Evolutionary conservation across 2,888 invertebrate genomes (phyloP).

Genomic region (Eudasyphora cyanicolor): DNA sequence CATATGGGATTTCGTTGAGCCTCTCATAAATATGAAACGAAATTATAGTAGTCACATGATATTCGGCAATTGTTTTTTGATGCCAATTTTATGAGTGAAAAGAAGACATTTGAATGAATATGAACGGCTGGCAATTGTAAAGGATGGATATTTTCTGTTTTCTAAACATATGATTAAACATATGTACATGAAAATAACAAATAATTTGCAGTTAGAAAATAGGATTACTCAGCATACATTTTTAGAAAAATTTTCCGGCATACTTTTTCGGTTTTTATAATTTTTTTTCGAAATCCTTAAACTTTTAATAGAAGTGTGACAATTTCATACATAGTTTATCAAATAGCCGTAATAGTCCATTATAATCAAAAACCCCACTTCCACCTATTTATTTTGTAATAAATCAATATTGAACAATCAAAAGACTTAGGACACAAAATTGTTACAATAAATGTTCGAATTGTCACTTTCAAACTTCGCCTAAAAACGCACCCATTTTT

Average conservation of each 20-base stretch:
- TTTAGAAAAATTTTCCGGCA: too few relatives aligned
- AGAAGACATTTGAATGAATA: background rate
- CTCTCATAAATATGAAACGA: background rate
- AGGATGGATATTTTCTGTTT: background rate
- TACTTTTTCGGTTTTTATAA: too few relatives aligned
- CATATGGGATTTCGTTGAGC: background rate
- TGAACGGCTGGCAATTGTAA: too few relatives aligned
- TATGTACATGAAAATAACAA: too few relatives aligned
- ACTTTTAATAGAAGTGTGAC: too few relatives aligned
- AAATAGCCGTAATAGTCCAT: background rate
- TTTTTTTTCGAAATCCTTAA: too few relatives aligned
- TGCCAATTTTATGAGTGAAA: background rate
- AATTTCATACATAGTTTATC: too few relatives aligned
- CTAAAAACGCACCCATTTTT: constrained; percentile 24
- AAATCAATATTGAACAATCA: constrained; percentile 13
- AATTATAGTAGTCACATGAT: constrained; percentile 11
- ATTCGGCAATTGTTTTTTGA: constrained; percentile 17
- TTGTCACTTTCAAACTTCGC: constrained; percentile 17
- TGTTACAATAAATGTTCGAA: background rate
- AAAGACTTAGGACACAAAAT: constrained; percentile 28
- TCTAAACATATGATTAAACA: too few relatives aligned
- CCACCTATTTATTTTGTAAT: background rate
- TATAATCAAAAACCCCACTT: too few relatives aligned
- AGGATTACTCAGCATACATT: too few relatives aligned
- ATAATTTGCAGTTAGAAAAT: too few relatives aligned